A percentile compares a stretch with the other conserved stretches of the same genome.
phyloP scores from a whole-genome alignment of 2,113 vertebrate genomes.

The Bucco capensis region DNA sequence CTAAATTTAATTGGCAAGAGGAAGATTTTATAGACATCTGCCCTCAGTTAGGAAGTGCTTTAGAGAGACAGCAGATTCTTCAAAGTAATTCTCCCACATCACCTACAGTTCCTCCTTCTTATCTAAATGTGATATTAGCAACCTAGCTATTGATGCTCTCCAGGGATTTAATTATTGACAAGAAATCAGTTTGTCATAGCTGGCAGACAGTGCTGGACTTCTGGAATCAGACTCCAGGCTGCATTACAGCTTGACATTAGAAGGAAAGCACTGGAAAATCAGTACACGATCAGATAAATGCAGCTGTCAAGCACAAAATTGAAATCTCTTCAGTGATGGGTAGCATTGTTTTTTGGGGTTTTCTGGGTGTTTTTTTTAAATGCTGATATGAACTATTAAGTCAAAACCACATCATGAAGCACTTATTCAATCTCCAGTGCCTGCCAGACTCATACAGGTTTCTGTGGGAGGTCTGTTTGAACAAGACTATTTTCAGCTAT shows the following conservation, averaged over 20 bases:
- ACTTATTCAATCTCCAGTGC: background rate
- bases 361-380: background rate
- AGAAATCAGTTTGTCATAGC: background rate
- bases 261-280: background rate
- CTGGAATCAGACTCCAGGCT: background rate
- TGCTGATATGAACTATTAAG: background rate
- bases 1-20: background rate
- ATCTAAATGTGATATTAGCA: background rate
- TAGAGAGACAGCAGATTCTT: background rate
- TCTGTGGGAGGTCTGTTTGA: conserved; percentile 21
- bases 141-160: background rate
- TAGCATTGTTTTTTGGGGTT: accelerated
- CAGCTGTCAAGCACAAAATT: background rate
- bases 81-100: background rate
- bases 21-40: background rate
- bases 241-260: background rate
- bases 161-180: conserved; percentile 9
- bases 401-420: background rate
- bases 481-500: conserved; percentile 15
- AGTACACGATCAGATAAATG: background rate
- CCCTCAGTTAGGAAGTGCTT: background rate
- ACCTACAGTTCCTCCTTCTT: background rate
- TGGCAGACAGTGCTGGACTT: background rate
- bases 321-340: background rate
- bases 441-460: background rate